Evolutionary conservation across 2,113 vertebrate genomes (phyloP).

Genomic region (Oenanthe melanoleuca): DNA sequence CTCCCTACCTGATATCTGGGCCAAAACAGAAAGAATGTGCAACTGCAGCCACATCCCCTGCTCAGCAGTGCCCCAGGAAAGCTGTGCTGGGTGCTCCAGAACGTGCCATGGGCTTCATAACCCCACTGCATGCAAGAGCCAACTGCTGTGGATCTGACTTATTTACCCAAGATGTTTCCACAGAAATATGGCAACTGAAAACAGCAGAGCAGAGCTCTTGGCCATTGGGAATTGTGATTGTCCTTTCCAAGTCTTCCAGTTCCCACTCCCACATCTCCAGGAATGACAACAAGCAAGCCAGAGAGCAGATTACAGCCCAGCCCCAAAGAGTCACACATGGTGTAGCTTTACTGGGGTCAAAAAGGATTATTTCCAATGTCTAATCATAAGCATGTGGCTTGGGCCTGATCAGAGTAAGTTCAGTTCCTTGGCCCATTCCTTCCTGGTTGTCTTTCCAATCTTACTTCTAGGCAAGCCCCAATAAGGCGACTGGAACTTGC

Average conservation of each 20-base stretch:
- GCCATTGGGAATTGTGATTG: neutral
- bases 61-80: neutral
- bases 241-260: neutral
- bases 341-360: neutral
- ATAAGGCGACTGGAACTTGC: neutral
- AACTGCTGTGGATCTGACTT: neutral
- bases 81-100: neutral
- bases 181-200: neutral
- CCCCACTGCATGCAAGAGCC: neutral
- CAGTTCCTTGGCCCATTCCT: neutral
- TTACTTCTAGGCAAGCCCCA: neutral
- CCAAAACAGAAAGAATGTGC: neutral
- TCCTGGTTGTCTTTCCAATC: neutral
- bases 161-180: neutral
- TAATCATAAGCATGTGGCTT: neutral
- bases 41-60: neutral
- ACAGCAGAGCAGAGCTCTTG: neutral
- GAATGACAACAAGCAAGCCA: neutral
- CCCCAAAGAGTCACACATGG: neutral
- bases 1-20: neutral
- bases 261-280: conserved; percentile 6
- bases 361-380: neutral
- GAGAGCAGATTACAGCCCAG: neutral
- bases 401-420: neutral
- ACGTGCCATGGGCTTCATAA: accelerated